Conservation (phyloP, 2,113 vertebrate species). For the Catharus minimus region DNA sequence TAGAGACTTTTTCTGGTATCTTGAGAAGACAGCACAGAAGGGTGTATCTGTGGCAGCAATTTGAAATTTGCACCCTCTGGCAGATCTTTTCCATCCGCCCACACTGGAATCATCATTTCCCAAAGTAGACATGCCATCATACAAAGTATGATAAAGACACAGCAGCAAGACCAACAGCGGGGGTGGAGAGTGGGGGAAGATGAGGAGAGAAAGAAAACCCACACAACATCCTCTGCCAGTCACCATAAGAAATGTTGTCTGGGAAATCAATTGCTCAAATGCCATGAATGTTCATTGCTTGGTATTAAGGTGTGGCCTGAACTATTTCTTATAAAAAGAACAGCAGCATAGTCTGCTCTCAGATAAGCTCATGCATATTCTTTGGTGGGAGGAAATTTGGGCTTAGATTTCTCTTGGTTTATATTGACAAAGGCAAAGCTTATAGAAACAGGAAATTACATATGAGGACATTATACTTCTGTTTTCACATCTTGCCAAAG, state of each 20-base stretch:
- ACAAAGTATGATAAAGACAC: background rate
- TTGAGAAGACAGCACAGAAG: slow-evolving; percentile 45
- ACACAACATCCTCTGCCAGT: background rate
- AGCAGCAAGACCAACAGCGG: background rate
- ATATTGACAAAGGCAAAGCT: background rate
- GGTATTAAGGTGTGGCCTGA: slow-evolving; percentile 46
- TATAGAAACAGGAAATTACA: slow-evolving; percentile 24
- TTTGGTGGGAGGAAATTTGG: background rate
- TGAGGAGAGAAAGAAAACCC: background rate
- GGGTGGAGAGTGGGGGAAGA: background rate
- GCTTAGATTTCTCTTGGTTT: background rate
- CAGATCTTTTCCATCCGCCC: slow-evolving; percentile 47
- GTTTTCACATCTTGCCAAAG: background rate
- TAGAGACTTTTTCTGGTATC: slow-evolving; percentile 49
- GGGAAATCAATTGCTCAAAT: slow-evolving; percentile 41
- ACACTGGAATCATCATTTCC: slow-evolving; percentile 55
- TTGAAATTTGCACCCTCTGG: slow-evolving; percentile 58
- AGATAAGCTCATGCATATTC: background rate
- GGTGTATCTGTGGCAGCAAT: slow-evolving; percentile 45
- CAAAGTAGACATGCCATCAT: slow-evolving; percentile 10
- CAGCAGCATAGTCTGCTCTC: background rate
- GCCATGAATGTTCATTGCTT: slow-evolving; percentile 30
- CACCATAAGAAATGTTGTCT: slow-evolving; percentile 10
- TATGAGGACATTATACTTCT: background rate
- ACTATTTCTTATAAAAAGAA: slow-evolving; percentile 36